A percentile compares a stretch with the other conserved stretches of the same genome.
These are phyloP conservation scores for Aphaenogaster ashmeadi DNA, from an alignment of 1,140 invertebrate species.

Conservation along the genomic window DNA sequence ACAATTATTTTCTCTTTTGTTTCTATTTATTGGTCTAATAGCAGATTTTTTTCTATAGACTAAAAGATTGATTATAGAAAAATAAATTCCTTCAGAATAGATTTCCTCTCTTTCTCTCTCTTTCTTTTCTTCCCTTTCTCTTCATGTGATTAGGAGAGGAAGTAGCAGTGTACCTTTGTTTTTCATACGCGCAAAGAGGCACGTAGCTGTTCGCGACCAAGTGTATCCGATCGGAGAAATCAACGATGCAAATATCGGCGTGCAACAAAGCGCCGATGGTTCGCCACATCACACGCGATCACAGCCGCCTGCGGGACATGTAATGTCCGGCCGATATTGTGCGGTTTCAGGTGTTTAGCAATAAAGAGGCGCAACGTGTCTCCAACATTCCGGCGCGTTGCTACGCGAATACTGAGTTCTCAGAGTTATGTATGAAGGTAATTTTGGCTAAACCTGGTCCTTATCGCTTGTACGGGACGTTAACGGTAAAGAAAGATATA, in stretches of 20 bases:
- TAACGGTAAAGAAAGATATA: background rate
- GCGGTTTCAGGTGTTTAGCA: constrained; percentile 83
- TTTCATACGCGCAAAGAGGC: constrained; percentile 41
- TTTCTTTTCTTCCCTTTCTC: constrained; percentile 46
- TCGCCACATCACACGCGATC: constrained; percentile 82
- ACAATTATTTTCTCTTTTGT: background rate
- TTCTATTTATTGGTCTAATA: background rate
- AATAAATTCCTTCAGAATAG: background rate
- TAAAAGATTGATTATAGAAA: background rate
- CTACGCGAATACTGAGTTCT: constrained; percentile 1
- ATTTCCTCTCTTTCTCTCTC: constrained; percentile 51
- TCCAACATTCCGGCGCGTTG: constrained; percentile 68
- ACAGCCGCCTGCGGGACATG: constrained; percentile 74
- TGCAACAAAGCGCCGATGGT: constrained; percentile 79
- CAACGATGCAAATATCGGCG: constrained; percentile 80
- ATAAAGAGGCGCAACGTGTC: constrained; percentile 80
- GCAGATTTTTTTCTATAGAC: background rate
- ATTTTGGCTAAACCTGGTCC: background rate
- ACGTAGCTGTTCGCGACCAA: constrained; percentile 11
- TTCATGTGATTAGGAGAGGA: background rate
- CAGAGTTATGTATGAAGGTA: background rate
- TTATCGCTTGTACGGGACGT: background rate
- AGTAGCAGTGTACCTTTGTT: background rate
- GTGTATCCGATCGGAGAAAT: constrained; percentile 76
- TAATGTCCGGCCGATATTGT: constrained; percentile 81